Evolutionary conservation across 2,888 invertebrate species (phyloP), one percentile per base, ranked within the genome.

Genomic region (Acanthosoma haemorrhoidale): DNA sequence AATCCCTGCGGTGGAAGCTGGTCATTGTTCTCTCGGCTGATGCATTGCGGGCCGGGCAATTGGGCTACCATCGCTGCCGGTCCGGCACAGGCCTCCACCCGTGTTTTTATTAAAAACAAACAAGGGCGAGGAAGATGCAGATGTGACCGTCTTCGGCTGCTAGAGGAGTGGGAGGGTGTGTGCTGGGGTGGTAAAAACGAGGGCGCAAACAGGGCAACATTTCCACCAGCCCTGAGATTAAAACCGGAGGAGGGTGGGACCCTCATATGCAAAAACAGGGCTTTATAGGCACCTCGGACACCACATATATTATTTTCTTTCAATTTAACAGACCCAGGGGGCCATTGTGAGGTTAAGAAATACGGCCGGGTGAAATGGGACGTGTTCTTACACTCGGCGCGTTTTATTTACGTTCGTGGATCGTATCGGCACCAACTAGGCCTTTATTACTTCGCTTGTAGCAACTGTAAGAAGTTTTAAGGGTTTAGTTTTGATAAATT

Each of bases 231-330:
- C 18, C 18, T 18, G 41, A 41, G 41, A 41, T 41, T 41, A 41
- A 41, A 41, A 41, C 41, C n/a, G n/a, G n/a, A n/a, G n/a, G n/a
- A n/a, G n/a, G n/a, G 11, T 5, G 57, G 36, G 34, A 34, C 36
- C 59, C 66, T 57, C 66, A 59, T 66, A 70, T 70, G 70, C 70
- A 70, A 70, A 70, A 70, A 70, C 70, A 70, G 66, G 64, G 64
- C 43, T 70, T 70, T 70, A 70, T 70, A 66, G 70, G 58, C 58
- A 70, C 29, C 68, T 64, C 71, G 71, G 71, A 71, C 71, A 71
- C 71, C 71, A 69, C 69, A 71, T 71, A 71, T 57, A 71, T 71
- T 71, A 71, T 71, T 71, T 71, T 71, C 71, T 71, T 71, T 71
- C 71, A 71, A 71, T 71, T 71, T 71, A 71, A 68, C 71, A 18